Conservation (phyloP, 2,797 vertebrate genomes). For the Sebastiscus albofasciatus region DNA sequence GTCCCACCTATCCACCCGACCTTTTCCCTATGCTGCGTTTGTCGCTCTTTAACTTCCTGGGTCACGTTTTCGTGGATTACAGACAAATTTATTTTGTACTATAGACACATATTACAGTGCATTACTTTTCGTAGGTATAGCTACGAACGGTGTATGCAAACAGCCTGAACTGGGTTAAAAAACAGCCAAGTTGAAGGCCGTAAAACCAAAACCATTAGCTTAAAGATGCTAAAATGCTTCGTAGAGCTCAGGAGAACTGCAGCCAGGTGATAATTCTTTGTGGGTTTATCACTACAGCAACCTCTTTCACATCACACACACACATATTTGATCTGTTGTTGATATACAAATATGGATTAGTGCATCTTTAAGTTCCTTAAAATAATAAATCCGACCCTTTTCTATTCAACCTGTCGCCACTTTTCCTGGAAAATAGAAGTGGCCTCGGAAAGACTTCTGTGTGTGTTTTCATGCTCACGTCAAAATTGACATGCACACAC, state of each 20-base stretch:
- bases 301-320: neutral
- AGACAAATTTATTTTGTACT: no score
- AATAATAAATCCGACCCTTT: neutral
- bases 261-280: neutral
- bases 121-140: no score
- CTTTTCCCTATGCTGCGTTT: no score
- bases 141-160: no score
- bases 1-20: no score
- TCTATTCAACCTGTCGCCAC: constrained; percentile 8
- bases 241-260: neutral
- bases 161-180: no score
- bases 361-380: neutral
- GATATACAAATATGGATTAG: neutral
- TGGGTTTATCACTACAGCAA: neutral
- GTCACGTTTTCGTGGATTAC: no score
- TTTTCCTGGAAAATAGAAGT: neutral
- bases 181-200: neutral
- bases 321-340: neutral
- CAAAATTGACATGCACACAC: constrained; percentile 26
- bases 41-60: no score
- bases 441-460: neutral
- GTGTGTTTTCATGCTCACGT: constrained; percentile 13
- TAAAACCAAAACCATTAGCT: neutral
- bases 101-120: no score
- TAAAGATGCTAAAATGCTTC: neutral